Conservation (phyloP, 2,113 vertebrate species). For the Catharus minimus region DNA sequence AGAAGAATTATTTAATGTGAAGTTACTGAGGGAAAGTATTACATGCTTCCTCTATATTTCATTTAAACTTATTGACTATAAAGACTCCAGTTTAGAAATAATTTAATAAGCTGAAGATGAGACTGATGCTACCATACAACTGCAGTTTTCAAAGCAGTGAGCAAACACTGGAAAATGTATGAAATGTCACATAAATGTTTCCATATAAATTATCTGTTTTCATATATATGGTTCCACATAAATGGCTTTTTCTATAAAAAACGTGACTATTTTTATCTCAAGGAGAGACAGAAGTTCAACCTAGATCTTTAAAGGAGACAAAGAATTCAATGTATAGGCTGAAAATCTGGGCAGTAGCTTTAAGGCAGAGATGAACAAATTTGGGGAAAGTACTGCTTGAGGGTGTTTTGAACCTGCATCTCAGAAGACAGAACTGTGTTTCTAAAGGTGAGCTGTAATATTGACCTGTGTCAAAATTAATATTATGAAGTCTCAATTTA, state of each 20-base stretch:
- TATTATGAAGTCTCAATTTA: neutral
- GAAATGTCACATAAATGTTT: neutral
- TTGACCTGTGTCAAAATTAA: neutral
- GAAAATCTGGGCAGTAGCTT: neutral
- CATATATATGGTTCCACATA: neutral
- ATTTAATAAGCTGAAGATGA: neutral
- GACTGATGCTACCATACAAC: neutral
- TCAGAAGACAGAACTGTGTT: neutral
- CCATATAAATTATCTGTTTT: neutral
- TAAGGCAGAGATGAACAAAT: neutral
- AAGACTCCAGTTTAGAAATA: slow-evolving; percentile 2
- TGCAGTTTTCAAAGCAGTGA: neutral
- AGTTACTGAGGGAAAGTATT: neutral
- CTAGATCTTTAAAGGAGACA: neutral
- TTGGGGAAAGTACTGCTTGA: neutral
- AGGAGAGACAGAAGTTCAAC: neutral
- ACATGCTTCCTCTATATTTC: slow-evolving; percentile 2
- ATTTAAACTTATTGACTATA: neutral
- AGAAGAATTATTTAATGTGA: neutral
- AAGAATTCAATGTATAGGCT: neutral
- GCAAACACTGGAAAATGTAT: neutral
- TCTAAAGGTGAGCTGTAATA: neutral
- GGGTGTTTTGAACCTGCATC: neutral
- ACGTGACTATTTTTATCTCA: neutral
- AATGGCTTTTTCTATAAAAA: neutral